Base-by-base conservation (phyloP, 2,113 vertebrate species). In the Zosterops lateralis region DNA sequence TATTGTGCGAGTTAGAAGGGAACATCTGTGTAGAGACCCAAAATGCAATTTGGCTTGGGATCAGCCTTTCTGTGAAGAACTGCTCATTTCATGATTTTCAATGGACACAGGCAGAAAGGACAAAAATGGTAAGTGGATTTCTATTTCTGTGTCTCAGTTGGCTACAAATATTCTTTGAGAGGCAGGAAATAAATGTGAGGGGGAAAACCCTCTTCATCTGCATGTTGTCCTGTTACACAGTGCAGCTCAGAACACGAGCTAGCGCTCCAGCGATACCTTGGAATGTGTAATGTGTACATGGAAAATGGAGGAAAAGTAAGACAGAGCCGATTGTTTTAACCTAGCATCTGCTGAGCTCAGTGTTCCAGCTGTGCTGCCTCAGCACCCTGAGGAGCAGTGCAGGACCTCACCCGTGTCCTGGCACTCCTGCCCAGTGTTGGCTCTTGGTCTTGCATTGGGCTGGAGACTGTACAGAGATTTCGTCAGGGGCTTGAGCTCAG, bases 41-140 rank as follows among this genome's bases (percentile, higher is more conserved):
- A 97, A 91, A 98, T 96, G 95, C 9, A 10, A 66, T 96, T 97
- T 77, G 91, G 92, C 87, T 94, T 81, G 88, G 62, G 72, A 96
- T 95, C 96, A 89, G 91, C 95, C 82, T 47, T 94, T 95, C 93
- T 89, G 78, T 82, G 94, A 95, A 94, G 96, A 97, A 95, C 60
- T 90, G 91, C 66, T 45, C 5, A 1, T 97, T 95, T 95, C 62
- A 40, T 9, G 6, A 89, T 89, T 95, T 97, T 93, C 87, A 91
- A 68, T 95, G 95, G 91, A 80, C 82, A 82, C 66, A 88, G 50
- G 66, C 91, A 95, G 87, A 95, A 95, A 97, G 94, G 90, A 96
- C 87, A 95, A 82, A 31, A 90, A 94, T 90, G 83, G 57, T 93
- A 67, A 88, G 77, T 89, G 95, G 92, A 70, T 94, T 96, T 97